Percentiles rank a stretch among this genome's conserved stretches.
Evolutionary conservation across 92 coral and sea anemone species (phyloP).

Genomic region (Anthopleura xanthogrammica): DNA sequence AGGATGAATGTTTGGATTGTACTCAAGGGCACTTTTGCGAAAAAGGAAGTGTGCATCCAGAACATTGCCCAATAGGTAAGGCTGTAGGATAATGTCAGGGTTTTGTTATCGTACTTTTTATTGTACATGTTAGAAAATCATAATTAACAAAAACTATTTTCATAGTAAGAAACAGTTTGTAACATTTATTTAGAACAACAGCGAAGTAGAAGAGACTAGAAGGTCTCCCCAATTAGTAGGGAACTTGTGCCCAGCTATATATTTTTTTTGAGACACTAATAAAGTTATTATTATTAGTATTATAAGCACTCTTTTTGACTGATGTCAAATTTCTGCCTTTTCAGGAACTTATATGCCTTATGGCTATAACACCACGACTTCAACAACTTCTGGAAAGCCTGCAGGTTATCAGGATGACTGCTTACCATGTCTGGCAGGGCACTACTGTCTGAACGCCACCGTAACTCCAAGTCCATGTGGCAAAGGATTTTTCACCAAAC

Average conservation of each 20-base stretch:
- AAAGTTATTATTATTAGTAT: no score
- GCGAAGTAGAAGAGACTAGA: no score
- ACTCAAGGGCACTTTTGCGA: constrained; percentile 97
- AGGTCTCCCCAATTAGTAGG: no score
- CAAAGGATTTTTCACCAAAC: constrained; percentile 81
- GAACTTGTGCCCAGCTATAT: no score
- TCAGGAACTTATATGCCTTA: constrained; percentile 96
- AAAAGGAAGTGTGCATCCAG: constrained; percentile 87
- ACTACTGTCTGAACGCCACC: constrained; percentile 91
- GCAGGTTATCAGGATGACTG: constrained; percentile 85
- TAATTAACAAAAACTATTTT: no score
- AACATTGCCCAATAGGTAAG: constrained; percentile 92
- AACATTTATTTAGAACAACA: background rate
- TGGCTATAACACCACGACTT: constrained; percentile 60
- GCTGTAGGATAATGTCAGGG: background rate
- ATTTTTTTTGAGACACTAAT: no score
- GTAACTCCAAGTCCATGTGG: constrained; percentile 83
- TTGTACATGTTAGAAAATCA: no score
- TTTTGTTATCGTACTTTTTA: no score
- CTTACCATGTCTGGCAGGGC: constrained; percentile 79
- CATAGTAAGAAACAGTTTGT: background rate
- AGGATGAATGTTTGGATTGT: constrained; percentile 74
- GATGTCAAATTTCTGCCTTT: background rate
- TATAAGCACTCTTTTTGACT: background rate
- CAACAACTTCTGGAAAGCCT: constrained; percentile 57